Base-by-base conservation (phyloP, 2,888 invertebrate species). In the Entomobrya proxima region DNA sequence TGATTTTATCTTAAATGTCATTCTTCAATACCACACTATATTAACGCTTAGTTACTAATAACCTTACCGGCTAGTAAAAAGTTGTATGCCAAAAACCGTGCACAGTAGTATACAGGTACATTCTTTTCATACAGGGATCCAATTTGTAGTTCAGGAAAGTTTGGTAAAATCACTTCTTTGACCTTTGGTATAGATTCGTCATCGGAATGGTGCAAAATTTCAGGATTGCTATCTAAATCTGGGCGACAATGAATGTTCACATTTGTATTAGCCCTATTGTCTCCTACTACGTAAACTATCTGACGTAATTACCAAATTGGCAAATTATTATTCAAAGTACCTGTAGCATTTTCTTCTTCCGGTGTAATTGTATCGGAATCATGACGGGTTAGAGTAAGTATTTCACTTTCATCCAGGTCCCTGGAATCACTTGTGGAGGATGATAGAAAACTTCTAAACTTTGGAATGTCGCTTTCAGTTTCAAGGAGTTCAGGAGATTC, bases 81-180 rank as follows among this genome's bases (percentile, higher is more conserved):
- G 82, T 94, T 94, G 11, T 95, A 95, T 18, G 94, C 94, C 4
- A 97, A 92, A 83, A 96, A 93, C 88, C 97, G 93, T 7, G 95
- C 93, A 89, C 96, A 96, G 91, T 95, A 96, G 75, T 95, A 93
- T 6, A 97, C 91, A 0, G 95, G 94, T 0, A 94, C 92, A 87
- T 94, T 94, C 11, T 93, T 93, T 87, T 96, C 96, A 4, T 93
- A 92, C 30, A 94, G 93, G 27, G 93, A 92, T 0, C 96, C 96
- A 78, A 96, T 94, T 89, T 95, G 94, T 44, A 95, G 92, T 92
- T 94, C 92, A 91, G 94, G 92, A 88, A 92, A 92, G 90, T 87
- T 81, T 15, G 86, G 91, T 2, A 91, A 90, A 18, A 90, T 88
- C 5, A 89, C 55, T 7, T 82, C 82, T 11, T 76, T 80, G 4